Conservation (phyloP, 2,113 vertebrate genomes). For the Ascaphus truei region DNA sequence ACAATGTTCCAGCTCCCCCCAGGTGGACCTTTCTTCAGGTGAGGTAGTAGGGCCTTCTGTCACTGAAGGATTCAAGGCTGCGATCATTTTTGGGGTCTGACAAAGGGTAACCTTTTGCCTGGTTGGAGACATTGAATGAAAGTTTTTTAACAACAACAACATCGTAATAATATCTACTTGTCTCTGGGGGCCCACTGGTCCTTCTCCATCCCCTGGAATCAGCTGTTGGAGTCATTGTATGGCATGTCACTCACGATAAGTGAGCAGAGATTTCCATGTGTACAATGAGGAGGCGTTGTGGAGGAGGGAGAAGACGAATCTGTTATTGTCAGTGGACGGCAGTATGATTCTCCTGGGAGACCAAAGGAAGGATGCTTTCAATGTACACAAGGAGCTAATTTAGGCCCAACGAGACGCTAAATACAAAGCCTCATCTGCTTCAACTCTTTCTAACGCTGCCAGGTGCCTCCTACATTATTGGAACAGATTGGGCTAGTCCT, state of each 20-base stretch:
- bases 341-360: neutral
- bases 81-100: no score
- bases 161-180: neutral
- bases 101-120: no score
- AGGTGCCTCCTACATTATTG: no score
- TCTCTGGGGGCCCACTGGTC: neutral
- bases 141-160: no score
- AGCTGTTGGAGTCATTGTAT: neutral
- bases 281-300: neutral
- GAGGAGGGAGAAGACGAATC: no score
- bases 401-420: neutral
- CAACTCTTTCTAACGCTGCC: no score
- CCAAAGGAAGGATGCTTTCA: neutral
- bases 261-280: neutral
- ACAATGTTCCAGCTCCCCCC: no score
- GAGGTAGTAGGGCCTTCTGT: no score
- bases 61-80: no score
- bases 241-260: neutral
- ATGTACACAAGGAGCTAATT: slow-evolving; percentile 11
- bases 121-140: no score
- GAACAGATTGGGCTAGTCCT: no score
- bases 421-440: neutral
- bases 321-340: neutral
- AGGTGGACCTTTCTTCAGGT: no score
- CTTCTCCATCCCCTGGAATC: neutral